phyloP scores from a whole-genome alignment of 2,797 vertebrate genomes.

The Malacoraja senta region DNA sequence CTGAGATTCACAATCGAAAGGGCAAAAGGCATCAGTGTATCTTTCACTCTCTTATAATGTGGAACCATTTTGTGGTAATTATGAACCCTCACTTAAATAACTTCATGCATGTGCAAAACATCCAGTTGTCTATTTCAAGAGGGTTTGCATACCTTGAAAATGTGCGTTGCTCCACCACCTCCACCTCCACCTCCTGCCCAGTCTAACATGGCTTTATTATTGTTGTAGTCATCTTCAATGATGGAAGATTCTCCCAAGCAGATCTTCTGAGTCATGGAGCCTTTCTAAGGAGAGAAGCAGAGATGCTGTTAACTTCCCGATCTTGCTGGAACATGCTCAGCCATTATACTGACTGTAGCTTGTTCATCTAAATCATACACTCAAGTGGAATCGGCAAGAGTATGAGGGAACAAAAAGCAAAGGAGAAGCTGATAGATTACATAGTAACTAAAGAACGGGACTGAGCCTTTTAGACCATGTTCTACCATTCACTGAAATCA shows the following conservation, averaged over 20 bases:
- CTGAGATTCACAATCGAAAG: neutral
- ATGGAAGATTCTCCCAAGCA: slow-evolving; percentile 76
- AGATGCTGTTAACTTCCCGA: neutral
- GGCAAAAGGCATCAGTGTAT: neutral
- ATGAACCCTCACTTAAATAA: no score
- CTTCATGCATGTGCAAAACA: neutral
- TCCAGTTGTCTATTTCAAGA: neutral
- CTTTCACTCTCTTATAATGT: neutral
- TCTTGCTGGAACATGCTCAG: neutral
- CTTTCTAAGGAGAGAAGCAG: slow-evolving; percentile 55
- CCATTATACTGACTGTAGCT: neutral
- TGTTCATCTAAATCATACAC: neutral
- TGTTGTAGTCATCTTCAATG: slow-evolving; percentile 66
- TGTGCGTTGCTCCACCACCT: slow-evolving; percentile 77
- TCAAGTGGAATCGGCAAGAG: neutral
- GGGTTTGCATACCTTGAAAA: slow-evolving; percentile 66
- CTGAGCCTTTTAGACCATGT: no score
- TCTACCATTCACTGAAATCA: no score
- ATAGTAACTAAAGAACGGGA: no score
- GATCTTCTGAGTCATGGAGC: slow-evolving; percentile 69
- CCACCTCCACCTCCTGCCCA: slow-evolving; percentile 83
- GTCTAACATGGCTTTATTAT: slow-evolving; percentile 50
- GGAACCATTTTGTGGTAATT: neutral
- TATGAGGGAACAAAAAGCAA: neutral
- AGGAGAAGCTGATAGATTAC: neutral